Evolutionary conservation across 92 coral and sea anemone genomes (phyloP).

Genomic region (Blastomussa wellsi): DNA sequence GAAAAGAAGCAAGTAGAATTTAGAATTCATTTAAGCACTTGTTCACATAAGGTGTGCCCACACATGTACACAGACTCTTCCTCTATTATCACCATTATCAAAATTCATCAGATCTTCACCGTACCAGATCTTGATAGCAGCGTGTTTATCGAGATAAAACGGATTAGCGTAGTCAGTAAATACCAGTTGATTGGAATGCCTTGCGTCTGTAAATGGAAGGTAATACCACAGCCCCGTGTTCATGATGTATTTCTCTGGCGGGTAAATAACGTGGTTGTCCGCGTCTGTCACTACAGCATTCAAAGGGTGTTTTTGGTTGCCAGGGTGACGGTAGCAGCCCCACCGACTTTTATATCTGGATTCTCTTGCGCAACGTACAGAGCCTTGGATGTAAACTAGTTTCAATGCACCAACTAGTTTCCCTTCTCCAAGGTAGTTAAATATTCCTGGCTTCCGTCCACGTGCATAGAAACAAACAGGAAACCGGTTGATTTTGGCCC

Average conservation of each 20-base stretch:
- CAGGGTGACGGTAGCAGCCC: slow-evolving; percentile 62
- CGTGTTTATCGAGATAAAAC: slow-evolving; percentile 60
- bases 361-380: slow-evolving; percentile 50
- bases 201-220: slow-evolving; percentile 68
- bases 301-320: slow-evolving; percentile 29
- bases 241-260: slow-evolving; percentile 25
- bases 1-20: not conserved
- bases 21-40: not conserved
- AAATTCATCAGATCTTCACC: slow-evolving; percentile 66
- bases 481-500: slow-evolving; percentile 51
- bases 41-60: slow-evolving; percentile 56
- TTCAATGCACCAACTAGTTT: slow-evolving; percentile 65
- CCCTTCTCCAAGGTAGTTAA: slow-evolving; percentile 35
- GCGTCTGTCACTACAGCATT: slow-evolving; percentile 52
- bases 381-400: slow-evolving; percentile 52
- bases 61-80: slow-evolving; percentile 74
- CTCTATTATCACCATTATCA: slow-evolving; percentile 51
- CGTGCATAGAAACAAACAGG: slow-evolving; percentile 63
- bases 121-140: slow-evolving; percentile 53
- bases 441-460: slow-evolving; percentile 54
- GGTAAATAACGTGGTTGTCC: slow-evolving; percentile 40
- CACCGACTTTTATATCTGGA: slow-evolving; percentile 50
- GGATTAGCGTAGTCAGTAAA: slow-evolving; percentile 74
- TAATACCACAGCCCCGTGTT: slow-evolving; percentile 65
- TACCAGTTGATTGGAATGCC: slow-evolving; percentile 64